Base-by-base conservation (phyloP, 2,888 invertebrate genomes). In the Salticus scenicus region DNA sequence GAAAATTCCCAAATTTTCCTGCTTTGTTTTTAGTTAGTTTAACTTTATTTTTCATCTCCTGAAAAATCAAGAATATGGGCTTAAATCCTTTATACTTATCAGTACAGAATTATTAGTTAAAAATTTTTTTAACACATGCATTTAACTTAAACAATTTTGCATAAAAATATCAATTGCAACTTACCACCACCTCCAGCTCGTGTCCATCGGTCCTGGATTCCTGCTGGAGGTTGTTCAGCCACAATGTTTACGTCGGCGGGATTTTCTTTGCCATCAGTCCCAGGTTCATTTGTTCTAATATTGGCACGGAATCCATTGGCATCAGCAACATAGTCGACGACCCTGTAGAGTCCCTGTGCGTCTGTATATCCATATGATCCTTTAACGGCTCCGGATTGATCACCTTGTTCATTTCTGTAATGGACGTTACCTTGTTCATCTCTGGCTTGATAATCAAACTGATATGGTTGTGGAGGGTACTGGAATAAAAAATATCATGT, bases 371-470 rank as follows among this genome's bases (percentile, higher is more conserved):
- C 87, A 33, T 87, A 87, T 0, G 83, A 76, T 8, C 87, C 87
- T 31, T 57, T 64, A 20, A 87, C 87, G 28, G 70, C 79, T 1
- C 87, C 87, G 14, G 31, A 51, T n/a, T 70, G 72, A 42, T 87
- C 87, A 17, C 87, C 87, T n/a, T 83, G 83, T 66, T 87, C 87
- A 33, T 87, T 76, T 8, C 83, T 75, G 80, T 83, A 87, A 72
- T 87, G 83, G 5, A 78, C 72, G 31, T 87, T 87, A 37, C 87
- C 87, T 41, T 79, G 79, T n/a, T 87, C 87, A 33, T 87, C 87
- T 5, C 77, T 63, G 42, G 82, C 87, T 8, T 83, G 71, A 80
- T 87, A 87, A 73, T 83, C 83, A 69, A 87, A 87, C 28, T 83
- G 69, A 76, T 83, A 87, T 1, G 87, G 87, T 33, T 87, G 67